phyloP scores from a whole-genome alignment of 2,888 invertebrate genomes.

The Pollenia griseotomentosa region DNA sequence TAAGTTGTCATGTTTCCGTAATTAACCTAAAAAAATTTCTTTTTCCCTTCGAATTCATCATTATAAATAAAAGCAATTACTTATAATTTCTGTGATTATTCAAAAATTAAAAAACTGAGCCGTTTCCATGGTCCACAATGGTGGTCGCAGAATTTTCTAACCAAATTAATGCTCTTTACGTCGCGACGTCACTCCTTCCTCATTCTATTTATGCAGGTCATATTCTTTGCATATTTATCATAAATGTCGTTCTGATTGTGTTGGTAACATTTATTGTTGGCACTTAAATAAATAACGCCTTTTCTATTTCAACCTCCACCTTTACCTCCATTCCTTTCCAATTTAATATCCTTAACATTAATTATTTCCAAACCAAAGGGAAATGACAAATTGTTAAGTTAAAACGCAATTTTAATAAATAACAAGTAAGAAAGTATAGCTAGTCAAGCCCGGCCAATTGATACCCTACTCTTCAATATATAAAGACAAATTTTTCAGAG shows the following conservation, averaged over 20 bases:
- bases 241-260: background rate
- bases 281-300: constrained; percentile 29
- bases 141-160: background rate
- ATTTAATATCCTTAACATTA: background rate
- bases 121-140: background rate
- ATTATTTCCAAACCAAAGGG: background rate
- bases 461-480: too few species aligned
- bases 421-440: background rate
- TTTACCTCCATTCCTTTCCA: background rate
- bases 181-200: too few species aligned
- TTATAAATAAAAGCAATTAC: background rate
- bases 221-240: background rate
- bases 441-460: too few species aligned
- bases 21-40: background rate
- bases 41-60: background rate
- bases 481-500: too few species aligned
- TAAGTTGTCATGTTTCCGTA: background rate
- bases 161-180: background rate
- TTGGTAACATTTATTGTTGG: constrained; percentile 46
- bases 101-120: background rate
- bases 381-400: constrained; percentile 43
- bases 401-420: background rate
- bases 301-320: background rate
- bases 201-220: background rate
- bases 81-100: constrained; percentile 3